Evolutionary conservation across 2,888 invertebrate species (phyloP), one percentile per base, ranked within the genome.

Genomic region (Globia sparganii): DNA sequence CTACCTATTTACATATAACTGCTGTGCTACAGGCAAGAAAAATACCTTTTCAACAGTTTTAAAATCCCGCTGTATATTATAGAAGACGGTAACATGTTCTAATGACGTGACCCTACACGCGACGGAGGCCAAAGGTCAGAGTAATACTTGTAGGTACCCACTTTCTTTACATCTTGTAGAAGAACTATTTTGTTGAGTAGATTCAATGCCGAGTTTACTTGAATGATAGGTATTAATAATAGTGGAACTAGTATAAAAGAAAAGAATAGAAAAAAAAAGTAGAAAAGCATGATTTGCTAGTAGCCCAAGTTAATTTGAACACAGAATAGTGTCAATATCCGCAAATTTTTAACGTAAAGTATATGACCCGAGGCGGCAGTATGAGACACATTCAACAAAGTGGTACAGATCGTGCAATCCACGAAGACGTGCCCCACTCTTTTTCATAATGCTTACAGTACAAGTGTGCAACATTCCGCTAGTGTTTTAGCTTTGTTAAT

Each of bases 111-210:
- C 80, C 82, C 75, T 84, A 68, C 69, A 72, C 65, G n/a, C 68
- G 70, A 68, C 77, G 9, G 76, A 64, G 84, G 71, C 40, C 87
- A 87, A 86, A 87, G 87, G 77, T 87, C 84, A 40, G 53, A 49
- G 25, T 43, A 40, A 67, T 68, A 71, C 66, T 58, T 59, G 15
- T 61, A 64, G 4, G 31, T 58, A 80, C 9, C 0, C 40, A 80
- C 77, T 80, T 77, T 78, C 64, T 72, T 43, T 46, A 31, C 1
- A n/a, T 13, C n/a, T 56, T 4, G n/a, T 56, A n/a, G n/a, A n/a
- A 37, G 15, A 37, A 46, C 15, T 3, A 53, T 28, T 43, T 75
- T 18, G 34, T 65, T 13, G 21, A 34, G 18, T 34, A 59, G 40
- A 80, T 65, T 78, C 2, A 58, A 58, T 58, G 15, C 37, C 9